These are phyloP conservation scores for Enteromius unitaeniatus DNA, from an alignment of 2,797 vertebrate genomes.

Conservation along the genomic window DNA sequence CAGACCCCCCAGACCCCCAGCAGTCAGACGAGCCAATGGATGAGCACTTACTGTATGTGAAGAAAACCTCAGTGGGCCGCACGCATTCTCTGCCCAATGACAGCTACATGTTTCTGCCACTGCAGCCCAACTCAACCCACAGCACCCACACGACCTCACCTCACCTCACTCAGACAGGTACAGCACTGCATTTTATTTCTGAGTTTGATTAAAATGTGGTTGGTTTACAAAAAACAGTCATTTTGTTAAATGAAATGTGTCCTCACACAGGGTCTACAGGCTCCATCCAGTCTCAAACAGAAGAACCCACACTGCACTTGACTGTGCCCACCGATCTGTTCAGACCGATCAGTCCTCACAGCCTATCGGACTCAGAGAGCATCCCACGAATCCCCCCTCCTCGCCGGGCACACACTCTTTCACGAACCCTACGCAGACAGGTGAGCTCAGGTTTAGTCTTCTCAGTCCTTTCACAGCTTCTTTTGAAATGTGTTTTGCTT, in stretches of 20 bases:
- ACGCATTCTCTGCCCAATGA: constrained; percentile 96
- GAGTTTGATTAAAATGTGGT: not conserved
- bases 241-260: constrained; percentile 1
- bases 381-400: constrained; percentile 83
- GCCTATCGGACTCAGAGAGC: constrained; percentile 77
- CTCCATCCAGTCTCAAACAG: constrained; percentile 85
- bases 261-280: constrained; percentile 81
- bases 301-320: constrained; percentile 75
- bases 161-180: constrained; percentile 68
- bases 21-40: constrained; percentile 63
- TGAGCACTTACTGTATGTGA: constrained; percentile 86
- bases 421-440: constrained; percentile 93
- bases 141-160: constrained; percentile 65
- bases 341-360: constrained; percentile 81
- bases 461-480: not conserved
- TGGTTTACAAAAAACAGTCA: not conserved
- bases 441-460: constrained; percentile 71
- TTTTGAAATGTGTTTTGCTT: not conserved
- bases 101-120: constrained; percentile 93
- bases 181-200: not conserved
- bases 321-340: constrained; percentile 83
- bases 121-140: constrained; percentile 52
- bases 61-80: constrained; percentile 90
- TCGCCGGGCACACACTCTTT: constrained; percentile 81
- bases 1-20: constrained; percentile 63